A percentile compares a stretch with the other conserved stretches of the same genome.
phyloP scores from a whole-genome alignment of 1,140 invertebrate genomes.

The Mesaphorura yosii region DNA sequence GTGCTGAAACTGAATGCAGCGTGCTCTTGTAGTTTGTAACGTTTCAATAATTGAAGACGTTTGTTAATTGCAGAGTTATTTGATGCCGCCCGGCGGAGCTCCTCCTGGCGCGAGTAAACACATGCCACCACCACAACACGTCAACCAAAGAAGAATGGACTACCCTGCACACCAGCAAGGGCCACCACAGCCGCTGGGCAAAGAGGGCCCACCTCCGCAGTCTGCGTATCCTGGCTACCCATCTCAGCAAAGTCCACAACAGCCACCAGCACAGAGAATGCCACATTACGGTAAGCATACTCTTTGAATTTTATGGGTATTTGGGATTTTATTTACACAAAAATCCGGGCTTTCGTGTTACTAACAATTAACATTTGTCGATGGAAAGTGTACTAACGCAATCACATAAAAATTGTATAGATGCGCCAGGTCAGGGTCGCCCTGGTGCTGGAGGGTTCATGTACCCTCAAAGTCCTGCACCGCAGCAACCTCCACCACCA shows the following conservation, averaged over 20 bases:
- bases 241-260: conserved; percentile 15
- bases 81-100: conserved; percentile 8
- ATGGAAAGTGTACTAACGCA: too few relatives aligned
- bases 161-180: conserved; percentile 14
- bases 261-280: conserved; percentile 18
- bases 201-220: conserved; percentile 1
- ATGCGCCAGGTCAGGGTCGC: neutral
- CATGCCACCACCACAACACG: conserved; percentile 20
- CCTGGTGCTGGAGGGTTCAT: too few relatives aligned
- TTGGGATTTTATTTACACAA: neutral
- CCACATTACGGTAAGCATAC: conserved; percentile 24
- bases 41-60: too few relatives aligned
- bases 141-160: conserved; percentile 14
- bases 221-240: conserved; percentile 22
- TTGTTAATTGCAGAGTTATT: too few relatives aligned
- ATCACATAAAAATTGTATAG: neutral
- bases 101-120: conserved; percentile 18
- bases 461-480: too few relatives aligned
- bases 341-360: neutral
- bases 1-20: too few relatives aligned
- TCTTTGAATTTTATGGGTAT: neutral
- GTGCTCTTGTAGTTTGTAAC: too few relatives aligned
- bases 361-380: too few relatives aligned
- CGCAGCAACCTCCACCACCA: too few relatives aligned
- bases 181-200: neutral